A percentile compares a stretch with the other conserved stretches of the same genome.
These are phyloP conservation scores for Vireo griseus DNA, from an alignment of 2,797 vertebrate genomes.

Conservation along the genomic window DNA sequence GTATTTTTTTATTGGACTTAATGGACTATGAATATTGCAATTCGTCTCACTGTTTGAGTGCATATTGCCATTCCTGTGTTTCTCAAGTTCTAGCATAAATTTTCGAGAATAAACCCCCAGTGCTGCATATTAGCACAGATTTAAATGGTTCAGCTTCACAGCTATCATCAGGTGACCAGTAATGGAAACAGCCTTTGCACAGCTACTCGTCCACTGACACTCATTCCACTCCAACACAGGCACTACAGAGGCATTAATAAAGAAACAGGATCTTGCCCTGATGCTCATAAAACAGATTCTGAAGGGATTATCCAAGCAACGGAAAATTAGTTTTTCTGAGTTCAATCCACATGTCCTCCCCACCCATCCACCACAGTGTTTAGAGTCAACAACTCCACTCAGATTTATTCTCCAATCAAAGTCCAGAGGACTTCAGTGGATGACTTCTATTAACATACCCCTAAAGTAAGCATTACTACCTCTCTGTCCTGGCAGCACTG, in stretches of 20 bases:
- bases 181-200: not conserved
- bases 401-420: not conserved
- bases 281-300: slow-evolving; percentile 24
- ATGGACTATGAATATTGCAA: not conserved
- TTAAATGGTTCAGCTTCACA: not conserved
- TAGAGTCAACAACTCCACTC: not conserved
- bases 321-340: not conserved
- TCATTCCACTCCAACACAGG: not conserved
- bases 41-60: not conserved
- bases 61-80: not conserved
- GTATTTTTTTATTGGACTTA: not conserved
- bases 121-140: not conserved
- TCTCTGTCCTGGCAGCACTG: not conserved
- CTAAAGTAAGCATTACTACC: not conserved
- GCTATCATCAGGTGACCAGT: accelerated
- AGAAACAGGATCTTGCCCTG: not conserved
- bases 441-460: not conserved
- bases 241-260: not conserved
- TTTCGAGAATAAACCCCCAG: not conserved
- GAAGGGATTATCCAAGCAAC: not conserved
- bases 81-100: not conserved
- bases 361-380: not conserved
- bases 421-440: accelerated
- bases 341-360: not conserved
- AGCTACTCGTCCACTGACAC: not conserved